Evolutionary conservation across 2,113 vertebrate species (phyloP), one percentile per base, ranked within the genome.

Genomic region (Cavia porcellus): DNA sequence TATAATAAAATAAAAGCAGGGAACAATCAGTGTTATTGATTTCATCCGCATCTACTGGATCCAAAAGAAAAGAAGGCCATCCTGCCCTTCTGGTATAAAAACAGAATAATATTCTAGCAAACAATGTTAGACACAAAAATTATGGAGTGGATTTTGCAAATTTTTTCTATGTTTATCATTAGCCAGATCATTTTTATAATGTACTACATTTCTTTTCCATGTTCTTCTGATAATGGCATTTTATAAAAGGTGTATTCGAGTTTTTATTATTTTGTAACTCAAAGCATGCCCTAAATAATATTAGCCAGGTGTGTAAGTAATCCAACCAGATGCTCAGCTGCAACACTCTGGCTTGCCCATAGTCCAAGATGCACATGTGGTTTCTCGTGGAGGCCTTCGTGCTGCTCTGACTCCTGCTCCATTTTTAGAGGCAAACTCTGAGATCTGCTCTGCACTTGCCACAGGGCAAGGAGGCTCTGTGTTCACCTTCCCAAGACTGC

Each of bases 1-100:
- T 92, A 66, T 55, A 84, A 94, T 20, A 62, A 96, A 92, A 82
- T 66, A 62, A 94, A 28, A 84, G 22, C 20, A 79, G 38, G 57
- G 42, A 19, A 85, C 92, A 47, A 85, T 61, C 28, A 96, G 38
- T 22, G 81, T 90, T 77, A 86, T 62, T 79, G 24, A 75, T 89
- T 20, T 86, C 25, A n/a, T 38, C 62, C 25, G 47, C n/a, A 77
- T 88, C 24, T 82, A 11, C 11, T 86, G 7, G 15, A 70, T 64
- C 38, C 32, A 79, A 87, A 84, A 92, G 50, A 45, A 61, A 52
- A n/a, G 3, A 55, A 35, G 28, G 28, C 13, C 45, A 32, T 19
- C 0, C 11, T 59, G 64, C 0, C 13, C 86, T 91, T 89, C 59
- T 87, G 50, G 28, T 85, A 95, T 87, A 86, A 95, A 87, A 45